Base-by-base conservation (phyloP, 2,888 invertebrate genomes). In the Nymphalis polychloros region DNA sequence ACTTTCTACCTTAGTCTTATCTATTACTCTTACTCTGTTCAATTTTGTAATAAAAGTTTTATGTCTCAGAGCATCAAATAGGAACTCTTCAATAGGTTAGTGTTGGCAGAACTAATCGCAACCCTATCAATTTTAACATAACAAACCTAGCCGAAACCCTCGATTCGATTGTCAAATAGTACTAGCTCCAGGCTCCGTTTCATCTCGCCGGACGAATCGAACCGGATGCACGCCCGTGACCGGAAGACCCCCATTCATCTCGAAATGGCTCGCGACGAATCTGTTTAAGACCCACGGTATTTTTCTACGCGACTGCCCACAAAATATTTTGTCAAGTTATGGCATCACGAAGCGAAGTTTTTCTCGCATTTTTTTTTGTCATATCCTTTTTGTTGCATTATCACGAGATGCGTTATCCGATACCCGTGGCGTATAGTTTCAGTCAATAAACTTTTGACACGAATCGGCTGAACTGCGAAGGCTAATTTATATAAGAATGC, bases 201-300 rank as follows among this genome's bases (percentile, higher is more conserved):
- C 68, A 64, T 72, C 68, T 68, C 72, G 70, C 70, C 75, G 77
- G 75, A 77, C 77, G 74, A 73, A 75, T 77, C 72, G 79, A 77
- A 85, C 88, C 89, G 90, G 89, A 90, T 85, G 85, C 85, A 79
- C 81, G 86, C 77, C 85, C 86, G 84, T 83, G 85, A 82, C 90
- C 90, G 90, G 90, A 89, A 89, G 88, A 79, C 82, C 85, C 81
- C 85, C 86, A 87, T 88, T 88, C 88, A 88, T 90, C 88, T 87
- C 80, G 84, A 86, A 88, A 87, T 88, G 88, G 84, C 89, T 41
- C 89, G 84, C 85, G 81, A 82, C 90, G 83, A 89, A 89, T 88
- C 85, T 82, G 83, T 82, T 83, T 77, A 86, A 83, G 84, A 81
- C 78, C 79, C 76, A 86, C 84, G 86, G 88, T 90, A 90, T 90